Base-by-base conservation (phyloP, 2,888 invertebrate species). In the Boloria selene region DNA sequence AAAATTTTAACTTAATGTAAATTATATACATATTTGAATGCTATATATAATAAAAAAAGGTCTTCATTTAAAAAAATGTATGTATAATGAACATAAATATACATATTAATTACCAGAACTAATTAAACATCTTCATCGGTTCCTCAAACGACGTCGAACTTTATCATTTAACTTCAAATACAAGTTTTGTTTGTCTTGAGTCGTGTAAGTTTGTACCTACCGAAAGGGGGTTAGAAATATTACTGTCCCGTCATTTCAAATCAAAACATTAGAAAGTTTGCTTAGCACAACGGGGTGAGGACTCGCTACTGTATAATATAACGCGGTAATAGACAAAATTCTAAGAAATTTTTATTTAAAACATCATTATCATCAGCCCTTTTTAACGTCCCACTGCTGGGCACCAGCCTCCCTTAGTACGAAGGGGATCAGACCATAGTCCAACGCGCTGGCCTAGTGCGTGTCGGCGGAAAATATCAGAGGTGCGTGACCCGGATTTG, bases 191-290 rank as follows among this genome's bases (percentile, higher is more conserved):
- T 26, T 62, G 16, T 17, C 16, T 17, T 17, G 18, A 38, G 18
- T 56, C 22, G 22, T 50, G 14, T 55, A 51, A 67, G 52, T 56
- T 55, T 62, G 53, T 64, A 60, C n/a, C 61, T 64, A 60, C 13
- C 61, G 53, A 76, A 75, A 81, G 78, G 79, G n/a, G 85, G 79
- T 75, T 75, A 75, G 77, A 86, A 84, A 85, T 87, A 88, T 86
- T 82, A 85, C 79, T 85, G 86, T 86, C 79, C 82, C 86, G 81
- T 86, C 86, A 85, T 88, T 88, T 83, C 84, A 87, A 89, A 89
- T 88, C 89, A 88, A 88, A 88, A 88, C 84, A 85, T 87, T 82
- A 79, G 71, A 70, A 77, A 78, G 74, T 80, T 79, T 69, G 70
- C 59, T 71, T 64, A 73, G 75, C 45, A 45, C 45, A 70, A 78